Evolutionary conservation across 2,113 vertebrate genomes (phyloP), one percentile per base, ranked within the genome.

Genomic region (Todiramphus chloris): DNA sequence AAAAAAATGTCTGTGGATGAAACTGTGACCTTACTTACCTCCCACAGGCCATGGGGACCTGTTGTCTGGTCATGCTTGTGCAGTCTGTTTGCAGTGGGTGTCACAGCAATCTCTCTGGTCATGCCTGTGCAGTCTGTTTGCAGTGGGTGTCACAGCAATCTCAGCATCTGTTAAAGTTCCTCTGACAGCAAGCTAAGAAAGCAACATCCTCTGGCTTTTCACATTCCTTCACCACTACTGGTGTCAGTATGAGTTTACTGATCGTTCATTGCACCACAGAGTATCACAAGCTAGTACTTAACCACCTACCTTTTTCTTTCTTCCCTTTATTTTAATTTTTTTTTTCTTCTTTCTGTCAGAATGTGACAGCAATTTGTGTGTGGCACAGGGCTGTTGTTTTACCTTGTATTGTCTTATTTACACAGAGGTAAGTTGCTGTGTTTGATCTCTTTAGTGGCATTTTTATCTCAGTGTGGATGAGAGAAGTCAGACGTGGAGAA

Each of bases 21-120:
- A 46, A 55, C 15, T 33, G 11, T 62, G 46, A 88, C 9, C 10
- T 70, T 64, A 9, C 30, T 83, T 72, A 44, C 10, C 13, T 92
- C 16, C n/a, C 1, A 0, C 0, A 4, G 46, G 41, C 51, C 17
- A 11, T 28, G 24, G 30, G 4, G 8, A 51, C 18, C 19, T 59
- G 20, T 30, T 59, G 8, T 18, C 35, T 69, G 66, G 39, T 83
- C 35, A 13, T 51, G 58, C 31, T 9, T 56, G 17, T 72, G 30
- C 44, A 10, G 1, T 41, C 33, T 81, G 5, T 74, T 77, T 77
- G 39, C 56, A 86, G 90, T 24, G 39, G 1, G 2, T 87, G 64
- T 59, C 73, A 70, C 51, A 80, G n/a, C n/a, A 72, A 23, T 78
- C 68, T 89, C 33, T 18, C 35, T 69, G 66, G 39, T 83, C 35